Base-by-base conservation (phyloP, 2,797 vertebrate species). In the Cygnus olor region DNA sequence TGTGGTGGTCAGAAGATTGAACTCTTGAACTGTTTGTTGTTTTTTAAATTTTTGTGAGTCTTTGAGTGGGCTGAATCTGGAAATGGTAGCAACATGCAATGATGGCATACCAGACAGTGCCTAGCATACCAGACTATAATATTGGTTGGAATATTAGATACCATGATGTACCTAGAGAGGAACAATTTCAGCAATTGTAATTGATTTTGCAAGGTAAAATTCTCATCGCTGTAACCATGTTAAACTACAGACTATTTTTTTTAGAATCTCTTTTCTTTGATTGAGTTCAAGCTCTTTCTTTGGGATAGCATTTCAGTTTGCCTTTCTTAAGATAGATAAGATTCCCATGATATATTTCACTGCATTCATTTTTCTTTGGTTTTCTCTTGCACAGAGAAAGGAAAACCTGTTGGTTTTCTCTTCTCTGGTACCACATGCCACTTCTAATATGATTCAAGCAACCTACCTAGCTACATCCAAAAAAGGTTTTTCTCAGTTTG, bases 391-490 rank as follows among this genome's bases (percentile, higher is more conserved):
- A 34, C 30, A 32, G 28, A 94, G 45, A 73, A 44, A 42, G 63
- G 63, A 65, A 65, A 32, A 82, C 24, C 16, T 49, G 11, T 61
- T 90, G 49, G 10, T 27, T 91, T 74, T 79, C 71, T 65, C n/a
- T 53, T 84, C 36, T 72, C 14, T 53, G 61, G 64, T 18, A 65
- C 34, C 61, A 77, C 3, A 6, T 8, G n/a, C 32, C 54, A 64
- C 14, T 87, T 18, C 45, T 61, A 19, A 85, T 6, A 68, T 1
- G 0, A 85, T 28, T 40, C 36, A n/a, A 89, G 68, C 56, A 83
- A 80, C 54, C 53, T 64, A 93, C 84, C 65, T 92, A 69, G n/a
- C 77, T 45, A 61, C 30, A 85, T 64, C 65, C 76, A 78, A 28
- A 86, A 44, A 65, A 42, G 18, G 54, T 80, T 72, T 79, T 34